Conservation (phyloP, 2,888 invertebrate genomes). For the Acanthopleura granulata region DNA sequence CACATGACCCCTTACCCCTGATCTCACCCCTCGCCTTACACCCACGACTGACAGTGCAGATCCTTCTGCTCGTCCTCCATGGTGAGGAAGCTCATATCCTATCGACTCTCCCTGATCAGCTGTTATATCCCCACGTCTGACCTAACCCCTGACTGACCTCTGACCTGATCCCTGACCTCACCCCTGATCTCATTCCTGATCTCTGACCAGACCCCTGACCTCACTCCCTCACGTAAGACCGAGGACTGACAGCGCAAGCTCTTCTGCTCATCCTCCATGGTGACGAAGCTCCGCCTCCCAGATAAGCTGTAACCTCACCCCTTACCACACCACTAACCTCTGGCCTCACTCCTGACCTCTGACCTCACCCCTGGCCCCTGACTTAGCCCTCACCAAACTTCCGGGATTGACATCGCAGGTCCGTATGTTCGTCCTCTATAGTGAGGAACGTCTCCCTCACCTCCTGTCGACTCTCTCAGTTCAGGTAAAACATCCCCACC, state of each 20-base stretch:
- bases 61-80: constrained; percentile 12
- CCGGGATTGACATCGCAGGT: constrained; percentile 8
- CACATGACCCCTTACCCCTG: too few relatives aligned
- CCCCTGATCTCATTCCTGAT: too few relatives aligned
- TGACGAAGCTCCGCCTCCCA: constrained; percentile 4
- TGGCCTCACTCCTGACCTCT: too few relatives aligned
- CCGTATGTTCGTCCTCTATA: constrained; percentile 1
- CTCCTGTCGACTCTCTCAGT: constrained; percentile 12
- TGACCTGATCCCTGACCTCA: too few relatives aligned
- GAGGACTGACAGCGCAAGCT: not conserved
- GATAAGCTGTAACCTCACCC: constrained; percentile 5
- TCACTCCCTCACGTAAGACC: not conserved
- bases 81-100: constrained; percentile 7
- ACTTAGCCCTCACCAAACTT: constrained; percentile 8
- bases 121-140: not conserved
- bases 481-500: not conserved
- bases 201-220: too few relatives aligned
- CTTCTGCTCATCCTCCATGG: constrained; percentile 9
- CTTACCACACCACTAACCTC: too few relatives aligned
- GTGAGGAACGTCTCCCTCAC: constrained; percentile 12
- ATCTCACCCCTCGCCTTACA: not conserved
- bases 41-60: not conserved
- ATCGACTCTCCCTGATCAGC: constrained; percentile 13
- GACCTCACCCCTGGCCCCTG: too few relatives aligned
- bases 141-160: too few relatives aligned